Evolutionary conservation across 2,113 vertebrate species (phyloP).

Genomic region (Abramis brama): DNA sequence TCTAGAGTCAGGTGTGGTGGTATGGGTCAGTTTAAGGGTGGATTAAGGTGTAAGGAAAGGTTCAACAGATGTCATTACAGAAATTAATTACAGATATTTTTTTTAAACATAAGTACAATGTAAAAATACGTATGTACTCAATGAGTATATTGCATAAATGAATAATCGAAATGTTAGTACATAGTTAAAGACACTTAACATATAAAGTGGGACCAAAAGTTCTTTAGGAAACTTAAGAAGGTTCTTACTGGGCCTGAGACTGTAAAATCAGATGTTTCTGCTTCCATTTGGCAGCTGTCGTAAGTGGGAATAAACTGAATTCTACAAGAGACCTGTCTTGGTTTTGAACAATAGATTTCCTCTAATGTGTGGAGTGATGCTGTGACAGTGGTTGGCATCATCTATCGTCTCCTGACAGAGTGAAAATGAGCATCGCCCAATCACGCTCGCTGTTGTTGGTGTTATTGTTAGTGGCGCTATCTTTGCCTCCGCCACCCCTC

Average conservation of each 20-base stretch:
- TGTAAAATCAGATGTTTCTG: neutral
- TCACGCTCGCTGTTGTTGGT: constrained; percentile 65
- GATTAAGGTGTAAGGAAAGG: too few species aligned
- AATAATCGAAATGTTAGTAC: too few species aligned
- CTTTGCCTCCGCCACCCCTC: constrained; percentile 61
- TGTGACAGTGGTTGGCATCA: constrained; percentile 30
- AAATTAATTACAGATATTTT: too few species aligned
- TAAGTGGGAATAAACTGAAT: neutral
- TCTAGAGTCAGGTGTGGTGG: too few species aligned
- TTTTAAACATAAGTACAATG: too few species aligned
- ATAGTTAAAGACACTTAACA: too few species aligned
- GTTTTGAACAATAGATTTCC: neutral
- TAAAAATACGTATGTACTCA: too few species aligned
- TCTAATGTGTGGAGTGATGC: neutral
- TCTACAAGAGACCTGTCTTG: neutral
- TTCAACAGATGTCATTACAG: too few species aligned
- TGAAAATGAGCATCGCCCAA: constrained; percentile 76
- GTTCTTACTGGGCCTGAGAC: too few species aligned
- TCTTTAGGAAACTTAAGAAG: neutral
- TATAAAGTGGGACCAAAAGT: neutral
- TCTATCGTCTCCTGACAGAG: constrained; percentile 67
- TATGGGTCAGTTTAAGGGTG: too few species aligned
- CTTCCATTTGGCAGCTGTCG: neutral
- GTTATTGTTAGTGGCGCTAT: constrained; percentile 58
- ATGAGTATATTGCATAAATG: too few species aligned